Percentiles rank a stretch among this genome's conserved stretches.
Evolutionary conservation across 2,888 invertebrate genomes (phyloP).

Genomic region (Taenaris catops): DNA sequence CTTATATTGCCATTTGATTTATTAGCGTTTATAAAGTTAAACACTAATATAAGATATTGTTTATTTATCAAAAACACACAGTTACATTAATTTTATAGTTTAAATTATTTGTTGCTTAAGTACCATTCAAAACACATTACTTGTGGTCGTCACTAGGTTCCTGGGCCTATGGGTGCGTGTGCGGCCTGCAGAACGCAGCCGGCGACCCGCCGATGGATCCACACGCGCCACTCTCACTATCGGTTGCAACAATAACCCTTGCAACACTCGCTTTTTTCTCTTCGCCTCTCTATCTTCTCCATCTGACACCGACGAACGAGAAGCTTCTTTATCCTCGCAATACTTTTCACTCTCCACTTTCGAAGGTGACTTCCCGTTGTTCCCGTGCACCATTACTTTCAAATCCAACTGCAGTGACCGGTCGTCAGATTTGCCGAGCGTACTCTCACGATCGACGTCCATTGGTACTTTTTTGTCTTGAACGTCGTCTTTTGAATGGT

Average conservation of each 20-base stretch:
- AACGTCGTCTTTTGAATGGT: constrained; percentile 16
- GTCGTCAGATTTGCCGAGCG: constrained; percentile 28
- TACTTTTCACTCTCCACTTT: constrained; percentile 32
- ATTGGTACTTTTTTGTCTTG: constrained; percentile 24
- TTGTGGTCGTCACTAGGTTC: constrained; percentile 48
- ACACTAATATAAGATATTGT: no score
- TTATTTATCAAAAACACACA: no score
- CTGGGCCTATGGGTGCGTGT: constrained; percentile 34
- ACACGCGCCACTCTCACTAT: constrained; percentile 84
- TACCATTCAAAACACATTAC: no score
- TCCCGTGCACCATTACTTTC: constrained; percentile 37
- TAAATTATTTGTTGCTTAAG: no score
- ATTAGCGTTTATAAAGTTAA: no score
- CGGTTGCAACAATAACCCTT: constrained; percentile 78
- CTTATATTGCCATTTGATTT: no score
- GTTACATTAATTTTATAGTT: no score
- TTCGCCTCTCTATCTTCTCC: constrained; percentile 41
- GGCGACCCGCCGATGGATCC: constrained; percentile 54
- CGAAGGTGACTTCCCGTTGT: constrained; percentile 24
- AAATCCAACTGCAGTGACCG: constrained; percentile 37
- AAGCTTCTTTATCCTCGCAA: constrained; percentile 31
- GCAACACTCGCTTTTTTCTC: constrained; percentile 48
- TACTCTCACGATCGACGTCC: constrained; percentile 25
- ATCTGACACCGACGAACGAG: constrained; percentile 40
- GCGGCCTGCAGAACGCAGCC: constrained; percentile 51